phyloP scores from a whole-genome alignment of 2,113 vertebrate genomes.

The Actenoides hombroni region DNA sequence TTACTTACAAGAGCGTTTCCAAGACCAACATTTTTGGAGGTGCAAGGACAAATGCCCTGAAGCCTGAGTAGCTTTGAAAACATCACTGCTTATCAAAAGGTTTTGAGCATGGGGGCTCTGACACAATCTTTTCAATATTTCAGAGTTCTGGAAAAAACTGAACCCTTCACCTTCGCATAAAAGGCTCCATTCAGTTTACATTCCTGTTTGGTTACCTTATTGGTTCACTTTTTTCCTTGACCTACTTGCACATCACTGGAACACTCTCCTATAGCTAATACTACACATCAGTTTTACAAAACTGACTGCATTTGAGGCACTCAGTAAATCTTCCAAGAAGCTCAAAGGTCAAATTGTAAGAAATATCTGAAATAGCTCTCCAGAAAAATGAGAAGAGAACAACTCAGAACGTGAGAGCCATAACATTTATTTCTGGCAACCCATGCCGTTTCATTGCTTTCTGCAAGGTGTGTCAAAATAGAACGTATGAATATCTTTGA shows the following conservation, averaged over 20 bases:
- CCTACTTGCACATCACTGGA: constrained; percentile 54
- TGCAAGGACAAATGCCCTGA: not conserved
- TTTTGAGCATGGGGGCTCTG: constrained; percentile 21
- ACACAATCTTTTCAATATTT: constrained; percentile 50
- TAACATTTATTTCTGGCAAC: not conserved
- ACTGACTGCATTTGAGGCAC: constrained; percentile 9
- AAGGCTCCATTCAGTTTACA: constrained; percentile 48
- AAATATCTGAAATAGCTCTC: constrained; percentile 51
- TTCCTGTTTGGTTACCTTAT: constrained; percentile 44
- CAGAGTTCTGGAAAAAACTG: constrained; percentile 30
- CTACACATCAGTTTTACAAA: constrained; percentile 40
- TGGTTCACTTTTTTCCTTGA: constrained; percentile 46
- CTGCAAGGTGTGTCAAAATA: constrained; percentile 23
- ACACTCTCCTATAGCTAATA: constrained; percentile 28
- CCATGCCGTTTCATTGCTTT: not conserved
- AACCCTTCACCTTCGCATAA: constrained; percentile 42
- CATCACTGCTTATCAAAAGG: constrained; percentile 38
- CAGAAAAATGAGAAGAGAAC: not conserved
- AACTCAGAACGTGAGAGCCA: not conserved
- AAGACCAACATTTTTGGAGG: constrained; percentile 29
- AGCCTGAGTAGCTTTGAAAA: constrained; percentile 20
- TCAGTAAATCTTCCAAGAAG: constrained; percentile 37
- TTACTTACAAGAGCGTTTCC: constrained; percentile 1
- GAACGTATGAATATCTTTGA: not conserved
- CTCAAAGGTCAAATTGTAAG: constrained; percentile 46